Percentiles rank a stretch among this genome's conserved stretches.
Conservation (phyloP, 2,888 invertebrate species). For the Mactromeris polynyma region DNA sequence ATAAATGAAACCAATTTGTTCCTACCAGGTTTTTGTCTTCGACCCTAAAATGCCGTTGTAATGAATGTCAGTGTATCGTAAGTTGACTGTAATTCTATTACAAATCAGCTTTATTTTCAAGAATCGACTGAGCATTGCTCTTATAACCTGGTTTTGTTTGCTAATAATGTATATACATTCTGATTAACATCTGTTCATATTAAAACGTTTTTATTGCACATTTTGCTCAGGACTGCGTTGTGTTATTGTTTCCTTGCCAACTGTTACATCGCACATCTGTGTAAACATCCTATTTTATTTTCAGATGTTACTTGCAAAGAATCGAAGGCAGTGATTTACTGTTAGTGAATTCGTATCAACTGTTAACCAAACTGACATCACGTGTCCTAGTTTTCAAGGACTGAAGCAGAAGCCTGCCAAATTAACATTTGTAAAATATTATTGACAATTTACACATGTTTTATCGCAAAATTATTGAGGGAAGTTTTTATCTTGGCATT, state of each 20-base stretch:
- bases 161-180: neutral
- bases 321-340: neutral
- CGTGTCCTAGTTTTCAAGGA: neutral
- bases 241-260: neutral
- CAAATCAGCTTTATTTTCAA: too few species aligned
- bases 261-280: neutral
- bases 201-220: neutral
- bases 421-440: slow-evolving; percentile 1
- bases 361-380: neutral
- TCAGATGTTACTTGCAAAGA: neutral
- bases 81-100: too few species aligned
- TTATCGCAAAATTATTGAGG: neutral
- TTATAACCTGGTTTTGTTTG: too few species aligned
- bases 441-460: slow-evolving; percentile 12
- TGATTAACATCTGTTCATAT: neutral
- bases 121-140: too few species aligned
- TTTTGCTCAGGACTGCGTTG: neutral
- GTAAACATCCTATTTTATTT: neutral
- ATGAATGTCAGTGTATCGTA: too few species aligned
- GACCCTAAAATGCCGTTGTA: too few species aligned
- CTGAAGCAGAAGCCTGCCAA: neutral
- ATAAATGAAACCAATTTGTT: too few species aligned
- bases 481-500: neutral
- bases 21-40: too few species aligned
- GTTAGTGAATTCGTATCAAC: neutral